Conservation (phyloP, 1,140 invertebrate genomes). For the Calephelis nemesis region DNA sequence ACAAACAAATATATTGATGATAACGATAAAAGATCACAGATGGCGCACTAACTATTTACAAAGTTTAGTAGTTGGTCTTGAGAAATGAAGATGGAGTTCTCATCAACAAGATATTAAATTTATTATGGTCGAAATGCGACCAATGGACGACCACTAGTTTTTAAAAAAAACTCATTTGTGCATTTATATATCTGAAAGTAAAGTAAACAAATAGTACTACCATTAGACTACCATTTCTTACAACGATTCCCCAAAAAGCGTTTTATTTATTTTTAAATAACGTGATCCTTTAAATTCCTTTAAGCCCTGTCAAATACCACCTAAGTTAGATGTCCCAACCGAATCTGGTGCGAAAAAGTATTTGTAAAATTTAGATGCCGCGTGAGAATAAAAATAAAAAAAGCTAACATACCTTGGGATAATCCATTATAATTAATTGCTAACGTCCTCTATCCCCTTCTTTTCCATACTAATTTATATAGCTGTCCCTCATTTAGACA, state of each 20-base stretch:
- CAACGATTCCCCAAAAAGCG: not conserved
- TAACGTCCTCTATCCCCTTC: slow-evolving; percentile 38
- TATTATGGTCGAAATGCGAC: too few species aligned
- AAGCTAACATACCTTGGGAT: slow-evolving; percentile 52
- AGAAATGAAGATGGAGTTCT: too few species aligned
- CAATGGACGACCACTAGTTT: too few species aligned
- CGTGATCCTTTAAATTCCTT: not conserved
- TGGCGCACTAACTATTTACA: too few species aligned
- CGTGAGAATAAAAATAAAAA: slow-evolving; percentile 56
- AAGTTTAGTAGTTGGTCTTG: too few species aligned
- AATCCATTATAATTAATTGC: slow-evolving; percentile 67
- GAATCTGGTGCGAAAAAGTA: slow-evolving; percentile 61
- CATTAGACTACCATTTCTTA: too few species aligned
- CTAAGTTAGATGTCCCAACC: slow-evolving; percentile 55
- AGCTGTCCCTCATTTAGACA: slow-evolving; percentile 35
- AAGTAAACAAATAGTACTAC: too few species aligned
- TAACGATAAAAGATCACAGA: too few species aligned
- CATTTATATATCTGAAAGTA: too few species aligned
- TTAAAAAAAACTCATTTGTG: too few species aligned
- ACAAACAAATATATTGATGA: too few species aligned
- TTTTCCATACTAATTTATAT: slow-evolving; percentile 28
- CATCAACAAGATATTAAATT: too few species aligned
- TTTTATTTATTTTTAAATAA: not conserved
- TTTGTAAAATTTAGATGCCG: slow-evolving; percentile 51
- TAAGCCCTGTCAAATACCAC: slow-evolving; percentile 10